Conservation (phyloP, 2,797 vertebrate species). For the Urophycis tenuis region DNA sequence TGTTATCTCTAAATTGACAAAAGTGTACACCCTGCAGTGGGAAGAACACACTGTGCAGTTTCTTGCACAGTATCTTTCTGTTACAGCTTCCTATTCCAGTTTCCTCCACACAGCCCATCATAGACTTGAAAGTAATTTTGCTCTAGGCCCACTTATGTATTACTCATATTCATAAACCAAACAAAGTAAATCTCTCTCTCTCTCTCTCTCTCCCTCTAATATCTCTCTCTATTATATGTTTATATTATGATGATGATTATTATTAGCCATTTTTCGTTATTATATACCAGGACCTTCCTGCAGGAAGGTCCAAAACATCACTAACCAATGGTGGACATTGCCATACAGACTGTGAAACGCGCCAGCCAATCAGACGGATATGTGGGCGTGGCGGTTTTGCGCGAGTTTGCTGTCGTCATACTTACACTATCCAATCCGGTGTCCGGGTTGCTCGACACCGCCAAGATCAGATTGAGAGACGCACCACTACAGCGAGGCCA, state of each 20-base stretch:
- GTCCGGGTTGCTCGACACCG: slow-evolving; percentile 64
- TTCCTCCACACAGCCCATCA: neutral
- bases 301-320: neutral
- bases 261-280: neutral
- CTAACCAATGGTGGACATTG: slow-evolving; percentile 6
- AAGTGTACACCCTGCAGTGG: neutral
- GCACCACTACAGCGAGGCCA: slow-evolving; percentile 58
- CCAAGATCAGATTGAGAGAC: slow-evolving; percentile 78
- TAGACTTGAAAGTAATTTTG: neutral
- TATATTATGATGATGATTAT: neutral
- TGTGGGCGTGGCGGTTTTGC: slow-evolving; percentile 41
- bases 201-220: neutral
- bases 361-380: slow-evolving; percentile 25
- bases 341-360: neutral
- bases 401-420: slow-evolving; percentile 51
- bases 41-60: neutral
- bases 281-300: neutral
- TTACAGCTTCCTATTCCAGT: neutral
- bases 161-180: no score
- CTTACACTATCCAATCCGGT: slow-evolving; percentile 60
- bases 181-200: neutral
- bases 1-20: neutral
- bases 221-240: neutral
- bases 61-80: neutral
- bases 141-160: no score